phyloP scores from a whole-genome alignment of 2,113 vertebrate genomes.

The Oryzias curvinotus region DNA sequence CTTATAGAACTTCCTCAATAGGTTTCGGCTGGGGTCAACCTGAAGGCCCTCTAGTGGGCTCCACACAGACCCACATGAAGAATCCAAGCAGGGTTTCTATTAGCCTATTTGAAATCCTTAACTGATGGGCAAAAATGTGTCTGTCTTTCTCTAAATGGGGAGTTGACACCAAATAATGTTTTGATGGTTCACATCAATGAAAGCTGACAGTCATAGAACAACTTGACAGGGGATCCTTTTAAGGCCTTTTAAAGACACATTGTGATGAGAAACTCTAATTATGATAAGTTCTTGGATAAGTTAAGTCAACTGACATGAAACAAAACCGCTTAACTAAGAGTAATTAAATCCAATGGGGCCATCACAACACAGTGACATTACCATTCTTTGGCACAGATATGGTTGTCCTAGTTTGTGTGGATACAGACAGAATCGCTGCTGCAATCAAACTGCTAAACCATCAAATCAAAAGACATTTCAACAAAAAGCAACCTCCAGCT shows the following conservation, averaged over 20 bases:
- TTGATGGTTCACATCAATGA: too few relatives aligned
- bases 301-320: constrained; percentile 25
- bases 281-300: constrained; percentile 14
- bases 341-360: constrained; percentile 18
- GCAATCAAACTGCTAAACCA: constrained; percentile 23
- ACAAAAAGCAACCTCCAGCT: constrained; percentile 37
- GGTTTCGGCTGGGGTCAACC: too few relatives aligned
- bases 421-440: constrained; percentile 23
- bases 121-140: too few relatives aligned
- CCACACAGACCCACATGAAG: too few relatives aligned
- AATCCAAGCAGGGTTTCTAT: too few relatives aligned
- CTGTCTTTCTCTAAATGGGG: too few relatives aligned
- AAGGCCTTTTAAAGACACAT: neutral
- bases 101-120: too few relatives aligned
- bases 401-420: constrained; percentile 37
- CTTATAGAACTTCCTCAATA: too few relatives aligned
- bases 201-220: too few relatives aligned
- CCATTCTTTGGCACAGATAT: constrained; percentile 6
- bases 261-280: constrained; percentile 6
- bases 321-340: constrained; percentile 31
- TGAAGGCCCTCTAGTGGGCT: too few relatives aligned
- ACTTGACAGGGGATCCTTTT: too few relatives aligned
- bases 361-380: constrained; percentile 16
- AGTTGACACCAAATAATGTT: too few relatives aligned
- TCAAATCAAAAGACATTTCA: constrained; percentile 40